These are phyloP conservation scores for Hestina assimilis DNA, from an alignment of 1,140 invertebrate genomes.

Conservation along the genomic window DNA sequence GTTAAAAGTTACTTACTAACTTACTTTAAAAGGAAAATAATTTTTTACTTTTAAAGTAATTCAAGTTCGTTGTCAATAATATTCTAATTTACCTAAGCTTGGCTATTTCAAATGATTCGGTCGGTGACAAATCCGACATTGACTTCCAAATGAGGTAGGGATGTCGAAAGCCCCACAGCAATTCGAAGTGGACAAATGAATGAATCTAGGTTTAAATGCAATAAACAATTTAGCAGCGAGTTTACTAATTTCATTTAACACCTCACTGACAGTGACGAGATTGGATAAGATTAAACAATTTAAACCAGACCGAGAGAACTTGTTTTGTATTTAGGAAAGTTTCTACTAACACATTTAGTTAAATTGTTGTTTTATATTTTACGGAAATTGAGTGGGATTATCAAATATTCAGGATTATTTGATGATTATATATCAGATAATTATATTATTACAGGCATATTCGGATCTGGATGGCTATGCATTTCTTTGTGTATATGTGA, in stretches of 20 bases:
- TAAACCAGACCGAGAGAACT: neutral
- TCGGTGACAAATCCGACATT: slow-evolving; percentile 17
- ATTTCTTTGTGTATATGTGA: too few relatives aligned
- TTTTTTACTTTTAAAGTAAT: neutral
- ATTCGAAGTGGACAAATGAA: slow-evolving; percentile 7
- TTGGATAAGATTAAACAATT: slow-evolving; percentile 4
- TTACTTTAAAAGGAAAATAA: too few relatives aligned
- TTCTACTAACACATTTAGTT: neutral
- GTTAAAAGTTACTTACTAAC: too few relatives aligned
- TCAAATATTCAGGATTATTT: too few relatives aligned
- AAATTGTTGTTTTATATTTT: neutral
- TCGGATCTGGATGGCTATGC: too few relatives aligned
- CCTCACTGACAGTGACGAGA: slow-evolving; percentile 6
- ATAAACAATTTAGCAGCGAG: slow-evolving; percentile 8
- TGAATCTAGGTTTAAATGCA: slow-evolving; percentile 5
- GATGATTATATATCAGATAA: too few relatives aligned
- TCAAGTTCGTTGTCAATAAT: neutral
- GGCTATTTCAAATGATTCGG: neutral
- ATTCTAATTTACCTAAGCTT: too few relatives aligned
- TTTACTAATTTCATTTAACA: slow-evolving; percentile 9
- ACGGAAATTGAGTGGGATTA: too few relatives aligned
- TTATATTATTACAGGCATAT: too few relatives aligned
- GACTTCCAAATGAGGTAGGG: slow-evolving; percentile 22
- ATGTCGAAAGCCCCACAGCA: slow-evolving; percentile 3
- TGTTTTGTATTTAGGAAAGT: neutral